Percentiles rank a stretch among this genome's conserved stretches.
phyloP scores from a whole-genome alignment of 2,888 invertebrate species.

The Pogonocherus hispidulus region DNA sequence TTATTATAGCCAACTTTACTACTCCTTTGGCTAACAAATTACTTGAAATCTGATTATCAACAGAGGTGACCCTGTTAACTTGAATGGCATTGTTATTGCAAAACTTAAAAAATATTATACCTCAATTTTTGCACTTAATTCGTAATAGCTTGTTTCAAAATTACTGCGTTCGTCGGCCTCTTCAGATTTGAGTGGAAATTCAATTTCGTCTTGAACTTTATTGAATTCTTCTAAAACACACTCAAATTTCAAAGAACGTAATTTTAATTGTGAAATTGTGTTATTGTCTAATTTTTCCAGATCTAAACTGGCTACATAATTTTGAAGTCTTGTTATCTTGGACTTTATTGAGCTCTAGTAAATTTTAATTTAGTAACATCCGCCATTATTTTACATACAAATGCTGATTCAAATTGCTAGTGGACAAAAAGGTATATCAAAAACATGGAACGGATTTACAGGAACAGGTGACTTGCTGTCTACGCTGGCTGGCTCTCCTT shows the following conservation, averaged over 20 bases:
- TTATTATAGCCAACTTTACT: background rate
- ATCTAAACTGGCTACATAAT: background rate
- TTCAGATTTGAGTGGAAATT: background rate
- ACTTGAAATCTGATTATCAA: background rate
- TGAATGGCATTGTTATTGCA: background rate
- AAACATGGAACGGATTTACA: background rate
- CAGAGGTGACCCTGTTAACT: background rate
- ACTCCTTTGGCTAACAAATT: no score
- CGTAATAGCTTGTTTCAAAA: background rate
- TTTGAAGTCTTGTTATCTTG: background rate
- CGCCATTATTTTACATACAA: background rate
- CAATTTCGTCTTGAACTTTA: background rate
- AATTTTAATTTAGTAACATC: background rate
- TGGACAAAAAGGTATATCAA: background rate
- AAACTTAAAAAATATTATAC: background rate
- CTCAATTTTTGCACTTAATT: background rate
- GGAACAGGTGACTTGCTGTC: background rate
- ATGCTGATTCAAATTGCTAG: background rate
- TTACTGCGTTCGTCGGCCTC: background rate
- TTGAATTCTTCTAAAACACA: background rate
- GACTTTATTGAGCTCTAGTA: background rate
- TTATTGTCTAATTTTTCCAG: background rate
- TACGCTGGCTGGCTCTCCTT: background rate
- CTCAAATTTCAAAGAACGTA: background rate
- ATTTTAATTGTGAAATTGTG: background rate